These are phyloP conservation scores for Orgyia antiqua DNA, from an alignment of 2,888 invertebrate genomes.

Conservation along the genomic window DNA sequence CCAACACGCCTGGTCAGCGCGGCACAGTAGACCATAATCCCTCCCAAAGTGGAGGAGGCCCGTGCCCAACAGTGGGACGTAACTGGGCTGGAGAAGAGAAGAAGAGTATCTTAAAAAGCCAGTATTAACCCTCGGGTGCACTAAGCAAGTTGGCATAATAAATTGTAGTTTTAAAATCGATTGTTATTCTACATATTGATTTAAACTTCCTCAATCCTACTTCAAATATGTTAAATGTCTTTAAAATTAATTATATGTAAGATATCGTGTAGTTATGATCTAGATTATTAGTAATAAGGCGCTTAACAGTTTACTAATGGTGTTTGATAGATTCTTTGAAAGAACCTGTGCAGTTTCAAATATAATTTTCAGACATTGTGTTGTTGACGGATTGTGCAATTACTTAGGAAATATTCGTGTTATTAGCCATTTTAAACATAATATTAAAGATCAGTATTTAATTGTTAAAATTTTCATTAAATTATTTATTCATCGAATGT, in stretches of 20 bases:
- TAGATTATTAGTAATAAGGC: background rate
- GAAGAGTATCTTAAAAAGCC: no score
- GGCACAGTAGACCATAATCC: no score
- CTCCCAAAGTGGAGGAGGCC: no score
- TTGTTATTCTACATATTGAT: background rate
- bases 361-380: no score
- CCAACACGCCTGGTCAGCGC: no score
- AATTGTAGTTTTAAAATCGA: background rate
- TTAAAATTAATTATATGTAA: background rate
- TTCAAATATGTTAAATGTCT: background rate
- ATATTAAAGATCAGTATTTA: slow-evolving; percentile 61
- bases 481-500: slow-evolving; percentile 56
- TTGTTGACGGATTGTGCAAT: slow-evolving; percentile 44
- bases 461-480: slow-evolving; percentile 67
- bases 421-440: slow-evolving; percentile 34
- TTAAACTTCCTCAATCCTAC: background rate
- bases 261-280: background rate
- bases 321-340: no score
- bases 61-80: no score
- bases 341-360: no score
- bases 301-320: no score
- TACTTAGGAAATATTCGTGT: slow-evolving; percentile 46
- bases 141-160: no score
- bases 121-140: no score
- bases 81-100: no score